Conservation (phyloP, 2,113 vertebrate species). For the Platichthys flesus region DNA sequence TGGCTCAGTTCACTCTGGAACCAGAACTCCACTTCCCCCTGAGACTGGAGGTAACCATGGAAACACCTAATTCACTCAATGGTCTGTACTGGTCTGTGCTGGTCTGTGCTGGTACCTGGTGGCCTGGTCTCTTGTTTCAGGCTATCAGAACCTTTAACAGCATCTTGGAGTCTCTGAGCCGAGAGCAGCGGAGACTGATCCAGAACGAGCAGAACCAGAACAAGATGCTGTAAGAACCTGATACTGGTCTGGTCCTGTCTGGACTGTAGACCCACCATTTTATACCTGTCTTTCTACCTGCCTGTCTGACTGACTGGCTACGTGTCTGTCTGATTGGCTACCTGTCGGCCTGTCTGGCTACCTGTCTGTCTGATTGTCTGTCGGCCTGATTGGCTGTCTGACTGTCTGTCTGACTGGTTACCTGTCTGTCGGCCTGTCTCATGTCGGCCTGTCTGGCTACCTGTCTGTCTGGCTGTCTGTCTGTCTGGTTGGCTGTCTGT, state of each 20-base stretch:
- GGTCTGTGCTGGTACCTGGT: background rate
- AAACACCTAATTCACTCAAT: background rate
- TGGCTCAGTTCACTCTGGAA: conserved; percentile 83
- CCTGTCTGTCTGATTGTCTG: too few relatives aligned
- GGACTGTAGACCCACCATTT: background rate
- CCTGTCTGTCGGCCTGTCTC: too few relatives aligned
- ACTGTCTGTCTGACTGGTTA: too few relatives aligned
- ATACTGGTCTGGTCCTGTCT: background rate
- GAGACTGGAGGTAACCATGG: conserved; percentile 84
- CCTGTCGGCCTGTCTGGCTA: too few relatives aligned
- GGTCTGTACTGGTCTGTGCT: background rate
- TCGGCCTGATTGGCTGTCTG: too few relatives aligned
- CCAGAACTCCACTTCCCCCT: conserved; percentile 63
- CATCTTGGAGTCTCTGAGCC: conserved; percentile 79
- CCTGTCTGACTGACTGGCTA: background rate
- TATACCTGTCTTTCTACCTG: background rate
- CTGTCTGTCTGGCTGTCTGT: too few relatives aligned
- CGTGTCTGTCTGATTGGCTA: too few relatives aligned
- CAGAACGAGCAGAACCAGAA: conserved; percentile 78
- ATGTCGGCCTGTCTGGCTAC: too few relatives aligned
- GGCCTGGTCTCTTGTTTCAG: conserved; percentile 70
- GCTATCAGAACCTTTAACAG: conserved; percentile 88
- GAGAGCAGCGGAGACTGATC: conserved; percentile 81
- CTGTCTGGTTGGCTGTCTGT: too few relatives aligned
- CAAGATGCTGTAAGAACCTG: conserved; percentile 30